Conservation (phyloP, 2,797 vertebrate species). For the Semotilus atromaculatus region DNA sequence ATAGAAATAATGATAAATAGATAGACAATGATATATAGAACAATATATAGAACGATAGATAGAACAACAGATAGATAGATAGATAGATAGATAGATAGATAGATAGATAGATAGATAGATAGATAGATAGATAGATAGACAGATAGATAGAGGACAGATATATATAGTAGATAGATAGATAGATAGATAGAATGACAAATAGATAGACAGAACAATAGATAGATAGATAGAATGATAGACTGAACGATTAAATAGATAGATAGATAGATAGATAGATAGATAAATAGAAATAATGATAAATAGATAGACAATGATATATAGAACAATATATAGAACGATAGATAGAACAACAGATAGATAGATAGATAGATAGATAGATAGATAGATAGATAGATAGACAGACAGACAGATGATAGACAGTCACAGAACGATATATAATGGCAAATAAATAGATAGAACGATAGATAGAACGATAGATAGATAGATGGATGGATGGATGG, state of each 20-base stretch:
- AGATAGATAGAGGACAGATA: too few species aligned
- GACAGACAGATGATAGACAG: too few species aligned
- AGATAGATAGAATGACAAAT: not conserved
- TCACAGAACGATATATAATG: too few species aligned
- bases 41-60: not conserved
- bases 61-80: not conserved
- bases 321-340: not conserved
- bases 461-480: not conserved
- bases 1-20: not conserved
- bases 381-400: not conserved
- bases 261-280: not conserved
- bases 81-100: not conserved
- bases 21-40: not conserved
- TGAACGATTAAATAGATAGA: not conserved
- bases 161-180: not conserved
- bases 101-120: not conserved
- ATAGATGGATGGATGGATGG: too few species aligned
- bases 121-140: not conserved
- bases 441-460: not conserved
- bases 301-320: not conserved
- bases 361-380: not conserved
- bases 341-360: accelerated
- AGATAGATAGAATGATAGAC: too few species aligned
- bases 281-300: not conserved
- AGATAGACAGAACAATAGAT: too few species aligned